phyloP scores from a whole-genome alignment of 2,113 vertebrate genomes.

The Perognathus longimembris region DNA sequence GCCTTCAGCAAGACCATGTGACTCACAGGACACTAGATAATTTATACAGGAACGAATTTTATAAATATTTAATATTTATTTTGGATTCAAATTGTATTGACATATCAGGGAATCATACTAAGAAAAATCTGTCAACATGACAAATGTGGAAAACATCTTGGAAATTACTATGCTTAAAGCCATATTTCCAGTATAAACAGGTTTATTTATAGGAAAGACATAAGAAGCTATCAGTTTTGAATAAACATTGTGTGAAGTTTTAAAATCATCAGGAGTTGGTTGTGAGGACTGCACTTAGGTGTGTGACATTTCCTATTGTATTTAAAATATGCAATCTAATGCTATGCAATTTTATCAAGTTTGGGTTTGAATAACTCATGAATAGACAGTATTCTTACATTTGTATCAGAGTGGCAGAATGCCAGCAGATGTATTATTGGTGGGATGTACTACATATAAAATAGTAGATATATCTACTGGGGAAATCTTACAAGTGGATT shows the following conservation, averaged over 20 bases:
- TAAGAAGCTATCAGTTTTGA: background rate
- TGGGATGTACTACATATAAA: background rate
- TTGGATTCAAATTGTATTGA: conserved; percentile 62
- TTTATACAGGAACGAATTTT: conserved; percentile 53
- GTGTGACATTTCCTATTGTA: background rate
- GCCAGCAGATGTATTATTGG: background rate
- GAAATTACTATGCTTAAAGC: conserved; percentile 54
- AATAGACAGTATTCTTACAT: background rate
- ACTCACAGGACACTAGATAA: background rate
- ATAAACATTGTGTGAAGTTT: conserved; percentile 64
- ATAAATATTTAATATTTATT: conserved; percentile 79
- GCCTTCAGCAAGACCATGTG: conserved; percentile 11
- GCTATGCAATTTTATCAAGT: conserved; percentile 66
- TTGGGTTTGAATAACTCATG: conserved; percentile 29
- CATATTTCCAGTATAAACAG: conserved; percentile 73
- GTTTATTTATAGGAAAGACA: conserved; percentile 6
- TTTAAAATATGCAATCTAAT: conserved; percentile 41
- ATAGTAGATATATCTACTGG: conserved; percentile 32
- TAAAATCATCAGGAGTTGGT: conserved; percentile 4
- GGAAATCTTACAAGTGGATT: conserved; percentile 28
- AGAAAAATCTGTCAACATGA: conserved; percentile 13
- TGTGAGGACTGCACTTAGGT: background rate
- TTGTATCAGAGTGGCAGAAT: background rate
- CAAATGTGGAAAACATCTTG: conserved; percentile 56
- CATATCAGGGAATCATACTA: conserved; percentile 71